Evolutionary conservation across 2,888 invertebrate genomes (phyloP).

Genomic region (Atethmia centrago): DNA sequence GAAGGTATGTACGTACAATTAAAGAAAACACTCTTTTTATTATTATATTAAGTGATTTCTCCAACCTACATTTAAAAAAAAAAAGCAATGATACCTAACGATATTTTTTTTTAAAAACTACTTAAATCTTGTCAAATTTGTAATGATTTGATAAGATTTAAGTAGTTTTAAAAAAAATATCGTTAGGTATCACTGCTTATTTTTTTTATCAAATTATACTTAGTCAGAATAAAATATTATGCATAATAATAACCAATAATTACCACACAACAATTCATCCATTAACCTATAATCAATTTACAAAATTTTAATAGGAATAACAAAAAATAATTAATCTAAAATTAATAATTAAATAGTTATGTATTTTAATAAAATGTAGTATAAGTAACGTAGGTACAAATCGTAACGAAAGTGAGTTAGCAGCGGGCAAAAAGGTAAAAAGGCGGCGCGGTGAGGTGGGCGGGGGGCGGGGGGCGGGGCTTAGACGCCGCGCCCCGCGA

Average conservation of each 20-base stretch:
- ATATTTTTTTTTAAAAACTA: background rate
- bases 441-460: slow-evolving; percentile 83
- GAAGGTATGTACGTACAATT: background rate
- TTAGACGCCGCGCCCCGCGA: slow-evolving; percentile 79
- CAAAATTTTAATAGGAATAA: background rate
- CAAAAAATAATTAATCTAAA: slow-evolving; percentile 10
- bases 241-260: background rate
- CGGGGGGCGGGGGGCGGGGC: slow-evolving; percentile 87
- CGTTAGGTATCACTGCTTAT: no score
- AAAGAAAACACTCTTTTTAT: background rate
- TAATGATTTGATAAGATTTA: no score
- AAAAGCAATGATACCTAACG: background rate
- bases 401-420: slow-evolving; percentile 80
- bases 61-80: background rate
- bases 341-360: slow-evolving; percentile 50
- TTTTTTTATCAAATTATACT: no score
- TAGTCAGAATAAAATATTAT: background rate
- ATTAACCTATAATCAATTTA: background rate
- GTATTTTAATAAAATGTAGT: slow-evolving; percentile 48
- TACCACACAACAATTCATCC: background rate
- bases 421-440: slow-evolving; percentile 83
- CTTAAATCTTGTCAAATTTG: background rate
- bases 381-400: slow-evolving; percentile 69
- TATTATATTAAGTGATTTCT: background rate
- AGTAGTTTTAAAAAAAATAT: no score